Conservation (phyloP, 2,113 vertebrate genomes). For the Podiceps cristatus region DNA sequence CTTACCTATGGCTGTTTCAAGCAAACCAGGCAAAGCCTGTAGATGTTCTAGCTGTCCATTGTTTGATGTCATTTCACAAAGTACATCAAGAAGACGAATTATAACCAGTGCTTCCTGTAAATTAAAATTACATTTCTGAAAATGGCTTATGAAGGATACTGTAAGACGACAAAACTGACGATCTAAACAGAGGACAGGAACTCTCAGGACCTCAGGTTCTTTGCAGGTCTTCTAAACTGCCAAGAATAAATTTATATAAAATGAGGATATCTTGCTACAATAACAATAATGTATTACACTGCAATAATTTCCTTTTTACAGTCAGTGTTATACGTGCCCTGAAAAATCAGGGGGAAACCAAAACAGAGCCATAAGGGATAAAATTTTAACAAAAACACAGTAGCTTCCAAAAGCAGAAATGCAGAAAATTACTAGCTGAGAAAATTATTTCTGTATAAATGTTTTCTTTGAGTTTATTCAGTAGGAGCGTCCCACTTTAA, state of each 20-base stretch:
- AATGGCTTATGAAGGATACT: background rate
- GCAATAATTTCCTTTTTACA: background rate
- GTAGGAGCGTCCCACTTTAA: slow-evolving; percentile 48
- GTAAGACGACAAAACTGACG: background rate
- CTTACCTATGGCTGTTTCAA: slow-evolving; percentile 87
- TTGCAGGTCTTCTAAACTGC: background rate
- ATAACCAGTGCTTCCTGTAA: slow-evolving; percentile 85
- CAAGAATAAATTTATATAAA: background rate
- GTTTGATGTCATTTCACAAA: slow-evolving; percentile 92
- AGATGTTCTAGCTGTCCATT: slow-evolving; percentile 80
- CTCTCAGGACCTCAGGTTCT: background rate
- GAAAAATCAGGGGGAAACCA: slow-evolving; percentile 24
- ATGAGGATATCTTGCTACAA: background rate
- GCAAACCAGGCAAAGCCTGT: slow-evolving; percentile 85
- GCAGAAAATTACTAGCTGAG: slow-evolving; percentile 71
- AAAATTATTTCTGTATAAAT: slow-evolving; percentile 71
- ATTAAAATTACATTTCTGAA: slow-evolving; percentile 21
- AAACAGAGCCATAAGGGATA: slow-evolving; percentile 46
- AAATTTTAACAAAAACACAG: slow-evolving; percentile 70
- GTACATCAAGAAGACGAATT: slow-evolving; percentile 87
- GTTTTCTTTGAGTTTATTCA: slow-evolving; percentile 64
- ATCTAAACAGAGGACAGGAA: background rate
- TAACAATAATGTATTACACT: background rate
- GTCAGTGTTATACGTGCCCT: background rate
- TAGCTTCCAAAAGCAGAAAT: slow-evolving; percentile 59